Conservation (phyloP, 1,140 invertebrate genomes). For the Drosophila tropicalis region DNA sequence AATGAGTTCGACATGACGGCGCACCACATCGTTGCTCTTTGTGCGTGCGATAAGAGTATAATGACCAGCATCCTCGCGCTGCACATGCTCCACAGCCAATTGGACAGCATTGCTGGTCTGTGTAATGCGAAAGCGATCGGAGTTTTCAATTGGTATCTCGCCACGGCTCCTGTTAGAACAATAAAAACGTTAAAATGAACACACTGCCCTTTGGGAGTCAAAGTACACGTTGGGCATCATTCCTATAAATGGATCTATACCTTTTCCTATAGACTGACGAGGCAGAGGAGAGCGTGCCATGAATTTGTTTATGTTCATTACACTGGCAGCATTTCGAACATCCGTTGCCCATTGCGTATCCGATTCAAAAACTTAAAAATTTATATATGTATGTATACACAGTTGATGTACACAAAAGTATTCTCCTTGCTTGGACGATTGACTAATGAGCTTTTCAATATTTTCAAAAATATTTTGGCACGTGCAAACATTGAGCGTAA, state of each 20-base stretch:
- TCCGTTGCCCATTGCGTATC: constrained; percentile 79
- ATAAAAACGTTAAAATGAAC: background rate
- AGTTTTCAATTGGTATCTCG: constrained; percentile 80
- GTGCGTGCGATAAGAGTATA: constrained; percentile 81
- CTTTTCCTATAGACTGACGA: constrained; percentile 82
- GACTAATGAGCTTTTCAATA: background rate
- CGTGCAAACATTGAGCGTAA: constrained; percentile 6
- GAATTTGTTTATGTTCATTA: constrained; percentile 78
- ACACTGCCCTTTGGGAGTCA: too few relatives aligned
- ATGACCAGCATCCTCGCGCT: constrained; percentile 81
- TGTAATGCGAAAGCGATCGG: constrained; percentile 82
- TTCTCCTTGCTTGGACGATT: background rate
- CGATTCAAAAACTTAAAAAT: constrained; percentile 6
- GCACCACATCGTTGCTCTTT: constrained; percentile 73
- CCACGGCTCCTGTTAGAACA: constrained; percentile 63
- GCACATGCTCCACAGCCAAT: constrained; percentile 82
- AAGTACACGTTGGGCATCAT: too few relatives aligned
- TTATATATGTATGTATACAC: constrained; percentile 1
- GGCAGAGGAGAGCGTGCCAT: constrained; percentile 78
- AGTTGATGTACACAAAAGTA: background rate
- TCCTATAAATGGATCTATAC: constrained; percentile 42
- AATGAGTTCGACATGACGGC: constrained; percentile 77
- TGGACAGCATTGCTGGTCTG: constrained; percentile 82
- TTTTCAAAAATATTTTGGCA: constrained; percentile 31
- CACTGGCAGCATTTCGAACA: constrained; percentile 82